A percentile compares a stretch with the other conserved stretches of the same genome.
Conservation (phyloP, 2,113 vertebrate species). For the Corythornis madagascariensis region DNA sequence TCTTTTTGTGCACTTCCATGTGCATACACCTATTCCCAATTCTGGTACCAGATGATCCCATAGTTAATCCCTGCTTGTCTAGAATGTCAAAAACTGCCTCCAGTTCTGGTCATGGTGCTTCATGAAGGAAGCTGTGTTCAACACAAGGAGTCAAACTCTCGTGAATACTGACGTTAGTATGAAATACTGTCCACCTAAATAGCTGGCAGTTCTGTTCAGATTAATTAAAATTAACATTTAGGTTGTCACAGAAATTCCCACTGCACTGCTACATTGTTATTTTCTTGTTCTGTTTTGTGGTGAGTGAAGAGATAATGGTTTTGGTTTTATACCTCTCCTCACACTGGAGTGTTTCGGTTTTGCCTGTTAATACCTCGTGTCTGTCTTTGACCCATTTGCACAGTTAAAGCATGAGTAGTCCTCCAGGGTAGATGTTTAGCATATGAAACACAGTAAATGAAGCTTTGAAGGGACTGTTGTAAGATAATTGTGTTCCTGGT, state of each 20-base stretch:
- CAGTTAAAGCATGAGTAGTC: not conserved
- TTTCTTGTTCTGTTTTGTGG: not conserved
- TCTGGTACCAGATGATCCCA: not conserved
- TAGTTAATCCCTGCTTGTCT: not conserved
- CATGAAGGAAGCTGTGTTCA: not conserved
- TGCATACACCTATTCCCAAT: not conserved
- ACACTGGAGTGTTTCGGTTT: not conserved
- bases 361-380: fast-evolving
- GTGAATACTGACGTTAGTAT: not conserved
- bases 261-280: not conserved
- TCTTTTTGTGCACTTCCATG: not conserved
- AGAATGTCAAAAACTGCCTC: not conserved
- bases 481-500: not conserved
- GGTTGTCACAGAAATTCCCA: not conserved
- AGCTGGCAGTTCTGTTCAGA: not conserved
- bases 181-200: not conserved
- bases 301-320: not conserved
- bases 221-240: not conserved
- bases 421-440: not conserved
- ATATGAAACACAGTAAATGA: not conserved
- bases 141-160: not conserved
- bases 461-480: not conserved
- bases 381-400: not conserved
- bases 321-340: not conserved
- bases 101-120: not conserved